These are phyloP conservation scores for Nansenia antarctica DNA, from an alignment of 2,113 vertebrate species.

Conservation along the genomic window DNA sequence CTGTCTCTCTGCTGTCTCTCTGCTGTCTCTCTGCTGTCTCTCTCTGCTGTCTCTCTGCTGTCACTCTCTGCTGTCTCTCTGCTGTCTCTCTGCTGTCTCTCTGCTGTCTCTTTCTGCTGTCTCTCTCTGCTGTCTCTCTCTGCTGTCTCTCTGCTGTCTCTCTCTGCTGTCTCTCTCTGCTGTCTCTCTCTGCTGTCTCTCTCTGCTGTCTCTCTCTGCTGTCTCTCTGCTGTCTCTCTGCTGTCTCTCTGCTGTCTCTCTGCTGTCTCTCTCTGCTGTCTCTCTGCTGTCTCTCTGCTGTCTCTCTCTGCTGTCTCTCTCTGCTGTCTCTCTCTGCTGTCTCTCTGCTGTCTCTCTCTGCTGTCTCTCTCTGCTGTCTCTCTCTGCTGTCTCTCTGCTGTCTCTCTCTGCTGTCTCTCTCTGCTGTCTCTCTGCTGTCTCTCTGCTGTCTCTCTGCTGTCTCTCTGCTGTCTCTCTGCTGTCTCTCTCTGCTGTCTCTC, in stretches of 20 bases:
- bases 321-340: neutral
- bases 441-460: no score
- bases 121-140: slow-evolving; percentile 12
- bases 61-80: neutral
- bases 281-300: neutral
- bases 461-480: neutral
- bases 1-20: neutral
- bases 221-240: neutral
- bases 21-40: neutral
- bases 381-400: neutral
- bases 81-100: neutral
- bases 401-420: neutral
- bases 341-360: neutral
- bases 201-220: no score
- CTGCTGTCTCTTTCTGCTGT: slow-evolving; percentile 7
- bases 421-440: neutral
- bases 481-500: neutral
- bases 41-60: neutral
- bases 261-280: neutral
- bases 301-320: neutral
- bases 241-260: neutral
- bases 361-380: neutral
- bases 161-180: slow-evolving; percentile 22
- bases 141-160: slow-evolving; percentile 13
- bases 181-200: neutral